Conservation (phyloP, 2,113 vertebrate genomes). For the Caranx melampygus region DNA sequence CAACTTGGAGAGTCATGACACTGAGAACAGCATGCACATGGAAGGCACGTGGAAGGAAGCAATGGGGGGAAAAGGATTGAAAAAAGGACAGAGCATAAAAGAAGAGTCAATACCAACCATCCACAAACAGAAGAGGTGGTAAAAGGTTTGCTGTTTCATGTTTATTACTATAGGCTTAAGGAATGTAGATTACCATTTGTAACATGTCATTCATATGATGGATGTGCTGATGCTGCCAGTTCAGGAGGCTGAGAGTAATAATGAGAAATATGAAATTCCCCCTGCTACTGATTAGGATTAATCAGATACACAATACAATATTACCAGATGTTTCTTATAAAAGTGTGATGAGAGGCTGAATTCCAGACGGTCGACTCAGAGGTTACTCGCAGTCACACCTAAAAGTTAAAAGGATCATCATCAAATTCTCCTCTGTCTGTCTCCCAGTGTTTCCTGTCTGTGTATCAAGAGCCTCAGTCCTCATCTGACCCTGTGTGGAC, state of each 20-base stretch:
- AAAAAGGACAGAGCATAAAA: neutral
- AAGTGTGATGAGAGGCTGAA: constrained; percentile 19
- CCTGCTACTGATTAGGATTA: constrained; percentile 7
- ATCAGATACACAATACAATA: constrained; percentile 18
- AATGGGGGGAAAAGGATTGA: neutral
- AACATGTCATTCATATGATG: neutral
- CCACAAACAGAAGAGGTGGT: neutral
- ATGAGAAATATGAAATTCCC: neutral
- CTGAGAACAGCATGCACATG: constrained; percentile 7
- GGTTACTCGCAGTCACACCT: constrained; percentile 24
- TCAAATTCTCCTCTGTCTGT: neutral
- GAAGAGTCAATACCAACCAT: neutral
- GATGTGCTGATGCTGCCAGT: neutral
- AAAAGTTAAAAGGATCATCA: neutral
- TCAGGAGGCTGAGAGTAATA: neutral
- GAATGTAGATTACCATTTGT: neutral
- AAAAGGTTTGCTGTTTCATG: neutral
- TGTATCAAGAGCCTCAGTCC: neutral
- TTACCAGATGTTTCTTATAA: constrained; percentile 47
- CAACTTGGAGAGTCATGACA: neutral
- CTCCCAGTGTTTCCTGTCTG: constrained; percentile 2
- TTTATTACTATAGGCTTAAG: neutral
- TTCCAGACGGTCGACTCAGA: constrained; percentile 48
- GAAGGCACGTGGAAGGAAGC: neutral
- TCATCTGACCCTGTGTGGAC: neutral